Evolutionary conservation across 2,888 invertebrate species (phyloP).

Genomic region (Lithophane socia): DNA sequence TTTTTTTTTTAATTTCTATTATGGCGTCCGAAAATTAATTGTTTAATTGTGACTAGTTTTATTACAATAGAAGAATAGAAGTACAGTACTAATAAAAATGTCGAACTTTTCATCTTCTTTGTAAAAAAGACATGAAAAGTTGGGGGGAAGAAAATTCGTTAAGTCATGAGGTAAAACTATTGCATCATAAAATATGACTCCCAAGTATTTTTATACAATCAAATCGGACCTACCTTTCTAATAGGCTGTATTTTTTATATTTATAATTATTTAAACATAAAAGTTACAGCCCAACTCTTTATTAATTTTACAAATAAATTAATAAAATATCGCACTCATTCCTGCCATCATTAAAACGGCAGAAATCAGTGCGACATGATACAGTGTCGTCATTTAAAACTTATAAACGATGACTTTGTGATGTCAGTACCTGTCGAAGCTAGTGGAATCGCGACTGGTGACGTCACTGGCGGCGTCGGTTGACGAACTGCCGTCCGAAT

Average conservation of each 20-base stretch:
- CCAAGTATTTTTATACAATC: constrained; percentile 39
- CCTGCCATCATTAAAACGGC: not conserved
- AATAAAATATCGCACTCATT: constrained; percentile 39
- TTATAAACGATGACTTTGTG: constrained; percentile 68
- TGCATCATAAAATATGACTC: constrained; percentile 53
- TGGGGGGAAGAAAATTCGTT: constrained; percentile 64
- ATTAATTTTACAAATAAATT: constrained; percentile 58
- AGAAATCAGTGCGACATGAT: constrained; percentile 19
- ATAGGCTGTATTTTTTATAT: constrained; percentile 20
- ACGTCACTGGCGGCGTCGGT: constrained; percentile 88
- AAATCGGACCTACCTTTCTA: constrained; percentile 32
- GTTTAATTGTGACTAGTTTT: constrained; percentile 81
- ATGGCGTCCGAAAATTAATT: constrained; percentile 77
- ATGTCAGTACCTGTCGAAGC: constrained; percentile 84
- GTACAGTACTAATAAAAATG: constrained; percentile 47
- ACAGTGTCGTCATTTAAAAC: constrained; percentile 64
- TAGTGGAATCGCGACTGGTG: constrained; percentile 86
- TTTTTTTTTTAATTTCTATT: constrained; percentile 70
- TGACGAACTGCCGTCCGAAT: constrained; percentile 75
- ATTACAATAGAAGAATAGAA: constrained; percentile 73
- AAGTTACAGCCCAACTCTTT: constrained; percentile 30
- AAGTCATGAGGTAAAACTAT: constrained; percentile 73
- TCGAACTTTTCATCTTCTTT: constrained; percentile 75
- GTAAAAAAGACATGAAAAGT: constrained; percentile 78
- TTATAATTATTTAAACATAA: constrained; percentile 18